Conservation (phyloP, 64 coral and sea anemone genomes). For the Astreopora myriophthalma region DNA sequence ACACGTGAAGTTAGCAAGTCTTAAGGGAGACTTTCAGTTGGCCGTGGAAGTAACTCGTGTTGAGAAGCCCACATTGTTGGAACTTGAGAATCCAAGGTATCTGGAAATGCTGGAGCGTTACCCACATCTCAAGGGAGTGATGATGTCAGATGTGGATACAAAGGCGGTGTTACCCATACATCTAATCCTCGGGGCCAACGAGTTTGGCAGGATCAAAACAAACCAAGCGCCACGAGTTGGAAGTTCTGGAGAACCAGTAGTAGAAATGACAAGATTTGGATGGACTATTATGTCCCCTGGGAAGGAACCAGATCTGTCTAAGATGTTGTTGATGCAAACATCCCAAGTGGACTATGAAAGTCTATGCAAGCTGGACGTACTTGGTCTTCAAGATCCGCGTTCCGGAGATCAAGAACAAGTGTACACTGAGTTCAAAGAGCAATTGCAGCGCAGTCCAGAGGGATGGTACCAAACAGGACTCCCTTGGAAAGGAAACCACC, state of each 20-base stretch:
- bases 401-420: neutral
- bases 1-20: neutral
- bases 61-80: neutral
- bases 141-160: neutral
- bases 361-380: conserved; percentile 8
- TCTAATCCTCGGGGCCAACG: conserved; percentile 2
- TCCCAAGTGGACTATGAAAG: neutral
- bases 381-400: neutral
- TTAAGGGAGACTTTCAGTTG: neutral
- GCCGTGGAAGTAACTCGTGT: neutral
- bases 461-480: conserved; percentile 35
- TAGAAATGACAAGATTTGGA: neutral
- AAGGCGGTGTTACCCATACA: neutral
- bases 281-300: conserved; percentile 1
- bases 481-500: conserved; percentile 52
- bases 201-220: conserved; percentile 37
- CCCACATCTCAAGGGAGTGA: conserved; percentile 6
- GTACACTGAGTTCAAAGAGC: neutral
- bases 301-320: too few relatives aligned
- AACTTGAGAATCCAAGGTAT: conserved; percentile 35
- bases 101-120: neutral
- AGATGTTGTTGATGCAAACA: conserved; percentile 25
- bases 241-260: neutral
- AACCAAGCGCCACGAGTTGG: neutral
- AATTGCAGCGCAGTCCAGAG: conserved; percentile 21